Percentiles rank a stretch among this genome's conserved stretches.
These are phyloP conservation scores for Lepus timidus DNA, from an alignment of 2,113 vertebrate genomes.

Conservation along the genomic window DNA sequence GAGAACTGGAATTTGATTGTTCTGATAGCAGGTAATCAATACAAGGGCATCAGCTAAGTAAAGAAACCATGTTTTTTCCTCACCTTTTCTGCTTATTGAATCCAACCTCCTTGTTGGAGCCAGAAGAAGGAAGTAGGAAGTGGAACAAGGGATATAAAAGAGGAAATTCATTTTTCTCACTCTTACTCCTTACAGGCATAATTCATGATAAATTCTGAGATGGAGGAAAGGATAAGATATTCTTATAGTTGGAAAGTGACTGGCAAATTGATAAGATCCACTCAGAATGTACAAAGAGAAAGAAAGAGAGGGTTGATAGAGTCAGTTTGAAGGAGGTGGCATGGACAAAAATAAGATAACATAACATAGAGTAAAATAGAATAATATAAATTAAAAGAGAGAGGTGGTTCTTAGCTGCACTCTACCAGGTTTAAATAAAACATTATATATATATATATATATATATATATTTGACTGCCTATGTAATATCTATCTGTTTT, in stretches of 20 bases:
- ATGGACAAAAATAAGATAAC: not conserved
- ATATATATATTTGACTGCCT: too few species aligned
- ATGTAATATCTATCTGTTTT: too few species aligned
- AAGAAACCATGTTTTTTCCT: not conserved
- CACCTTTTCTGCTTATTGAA: not conserved
- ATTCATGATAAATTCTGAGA: not conserved
- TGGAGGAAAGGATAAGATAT: not conserved
- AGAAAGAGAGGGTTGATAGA: not conserved
- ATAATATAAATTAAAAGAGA: too few species aligned
- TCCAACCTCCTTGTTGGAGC: not conserved
- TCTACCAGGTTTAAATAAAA: not conserved
- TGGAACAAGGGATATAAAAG: not conserved
- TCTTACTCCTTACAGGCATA: not conserved
- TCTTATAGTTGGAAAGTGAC: not conserved
- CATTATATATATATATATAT: not conserved
- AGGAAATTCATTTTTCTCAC: not conserved
- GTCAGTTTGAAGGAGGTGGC: not conserved
- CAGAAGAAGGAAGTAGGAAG: not conserved
- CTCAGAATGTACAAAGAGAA: not conserved
- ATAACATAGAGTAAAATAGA: too few species aligned
- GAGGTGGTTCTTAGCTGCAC: not conserved
- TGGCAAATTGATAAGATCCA: not conserved
- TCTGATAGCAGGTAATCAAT: not conserved
- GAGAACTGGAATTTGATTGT: not conserved
- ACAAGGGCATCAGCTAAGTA: not conserved